phyloP scores from a whole-genome alignment of 2,797 vertebrate genomes.

The Hafferia zeledoni region DNA sequence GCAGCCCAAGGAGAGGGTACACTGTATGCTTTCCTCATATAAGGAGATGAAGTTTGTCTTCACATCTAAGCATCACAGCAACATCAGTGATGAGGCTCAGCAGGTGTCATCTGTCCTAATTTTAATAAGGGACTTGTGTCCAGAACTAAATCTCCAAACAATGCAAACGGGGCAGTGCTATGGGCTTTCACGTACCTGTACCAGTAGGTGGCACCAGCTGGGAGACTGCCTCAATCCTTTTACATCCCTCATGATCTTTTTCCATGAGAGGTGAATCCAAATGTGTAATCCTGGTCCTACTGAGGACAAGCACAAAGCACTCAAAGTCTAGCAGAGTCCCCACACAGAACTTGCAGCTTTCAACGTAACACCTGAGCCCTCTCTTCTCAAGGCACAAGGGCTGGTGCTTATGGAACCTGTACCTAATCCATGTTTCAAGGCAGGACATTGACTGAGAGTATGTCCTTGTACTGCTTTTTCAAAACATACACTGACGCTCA shows the following conservation, averaged over 20 bases:
- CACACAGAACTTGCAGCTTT: not conserved
- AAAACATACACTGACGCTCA: not conserved
- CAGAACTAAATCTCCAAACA: not conserved
- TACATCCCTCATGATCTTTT: not conserved
- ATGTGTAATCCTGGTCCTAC: not conserved
- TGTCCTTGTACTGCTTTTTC: not conserved
- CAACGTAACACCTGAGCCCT: not conserved
- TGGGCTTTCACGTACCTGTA: not conserved
- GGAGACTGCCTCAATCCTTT: not conserved
- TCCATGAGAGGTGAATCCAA: not conserved
- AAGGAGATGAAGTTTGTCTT: not conserved
- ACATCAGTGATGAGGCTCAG: not conserved
- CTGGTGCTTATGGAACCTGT: not conserved
- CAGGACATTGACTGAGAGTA: not conserved
- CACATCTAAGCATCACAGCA: not conserved
- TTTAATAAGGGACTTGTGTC: not conserved
- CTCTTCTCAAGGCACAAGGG: not conserved
- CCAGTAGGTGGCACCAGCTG: not conserved
- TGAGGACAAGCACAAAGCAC: not conserved
- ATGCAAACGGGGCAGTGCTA: not conserved
- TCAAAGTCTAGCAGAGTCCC: not conserved
- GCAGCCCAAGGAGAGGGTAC: not conserved
- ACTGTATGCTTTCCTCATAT: fast-evolving
- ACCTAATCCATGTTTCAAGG: not conserved
- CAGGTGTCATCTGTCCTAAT: not conserved